A percentile compares a stretch with the other conserved stretches of the same genome.
Evolutionary conservation across 2,888 invertebrate species (phyloP).

Genomic region (Archaeoteleia sp.): DNA sequence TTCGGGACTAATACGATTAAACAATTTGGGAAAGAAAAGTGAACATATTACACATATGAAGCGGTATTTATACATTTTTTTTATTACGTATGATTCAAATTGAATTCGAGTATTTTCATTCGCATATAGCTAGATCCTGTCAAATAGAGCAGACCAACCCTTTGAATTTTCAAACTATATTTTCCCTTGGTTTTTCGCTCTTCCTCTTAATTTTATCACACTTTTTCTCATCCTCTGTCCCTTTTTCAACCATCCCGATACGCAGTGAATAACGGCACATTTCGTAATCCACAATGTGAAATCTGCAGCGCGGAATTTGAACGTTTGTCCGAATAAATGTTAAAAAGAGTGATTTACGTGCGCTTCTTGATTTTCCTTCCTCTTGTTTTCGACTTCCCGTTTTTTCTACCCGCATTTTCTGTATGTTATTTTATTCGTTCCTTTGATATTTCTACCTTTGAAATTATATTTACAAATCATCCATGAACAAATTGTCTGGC

Average conservation of each 20-base stretch:
- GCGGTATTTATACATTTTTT: too few relatives aligned
- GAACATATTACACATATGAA: too few relatives aligned
- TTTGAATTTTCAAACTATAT: slow-evolving; percentile 26
- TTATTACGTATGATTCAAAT: too few relatives aligned
- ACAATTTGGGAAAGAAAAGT: too few relatives aligned
- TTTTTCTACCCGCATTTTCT: background rate
- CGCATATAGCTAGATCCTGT: slow-evolving; percentile 1
- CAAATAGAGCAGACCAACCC: slow-evolving; percentile 20
- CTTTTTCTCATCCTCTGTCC: slow-evolving; percentile 18
- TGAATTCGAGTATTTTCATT: too few relatives aligned
- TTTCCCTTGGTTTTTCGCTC: slow-evolving; percentile 14
- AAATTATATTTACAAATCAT: too few relatives aligned
- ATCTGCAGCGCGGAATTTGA: slow-evolving; percentile 57
- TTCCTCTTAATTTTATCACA: slow-evolving; percentile 36
- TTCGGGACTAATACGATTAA: too few relatives aligned
- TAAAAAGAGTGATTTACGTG: slow-evolving; percentile 53
- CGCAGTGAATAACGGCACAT: slow-evolving; percentile 57
- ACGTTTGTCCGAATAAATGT: slow-evolving; percentile 46
- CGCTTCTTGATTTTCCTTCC: slow-evolving; percentile 41
- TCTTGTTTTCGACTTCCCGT: slow-evolving; percentile 19
- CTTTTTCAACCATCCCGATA: slow-evolving; percentile 39
- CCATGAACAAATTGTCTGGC: too few relatives aligned
- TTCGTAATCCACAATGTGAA: slow-evolving; percentile 53
- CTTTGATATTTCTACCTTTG: too few relatives aligned
- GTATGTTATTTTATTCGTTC: too few relatives aligned